Percentiles rank a stretch among this genome's conserved stretches.
These are phyloP conservation scores for Leptinotarsa peninsularis DNA, from an alignment of 2,888 invertebrate species.

Conservation along the genomic window DNA sequence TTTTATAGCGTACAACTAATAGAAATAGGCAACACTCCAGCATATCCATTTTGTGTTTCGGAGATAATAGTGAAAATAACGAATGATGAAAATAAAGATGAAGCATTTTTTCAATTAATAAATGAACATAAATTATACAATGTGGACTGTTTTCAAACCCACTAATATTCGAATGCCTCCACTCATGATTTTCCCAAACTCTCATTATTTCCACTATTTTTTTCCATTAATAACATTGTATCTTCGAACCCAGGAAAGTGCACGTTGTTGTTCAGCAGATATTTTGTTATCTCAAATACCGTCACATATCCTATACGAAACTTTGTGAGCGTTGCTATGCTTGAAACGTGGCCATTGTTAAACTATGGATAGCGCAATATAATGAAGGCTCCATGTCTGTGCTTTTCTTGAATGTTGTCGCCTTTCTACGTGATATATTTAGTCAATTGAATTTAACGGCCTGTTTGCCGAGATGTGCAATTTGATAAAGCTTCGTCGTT, in stretches of 20 bases:
- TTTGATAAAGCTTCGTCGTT: background rate
- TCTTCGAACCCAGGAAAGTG: background rate
- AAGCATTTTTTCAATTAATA: no score
- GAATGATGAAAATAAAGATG: no score
- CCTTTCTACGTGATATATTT: constrained; percentile 13
- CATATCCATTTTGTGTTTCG: no score
- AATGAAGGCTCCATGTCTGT: constrained; percentile 17
- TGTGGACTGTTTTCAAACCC: no score
- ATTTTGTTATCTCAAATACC: constrained; percentile 8
- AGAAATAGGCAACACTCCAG: no score
- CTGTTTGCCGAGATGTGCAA: constrained; percentile 9
- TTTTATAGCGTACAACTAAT: no score
- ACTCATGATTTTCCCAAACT: background rate
- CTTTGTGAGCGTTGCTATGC: background rate
- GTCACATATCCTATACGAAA: constrained; percentile 5
- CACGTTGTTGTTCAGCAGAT: background rate
- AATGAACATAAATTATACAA: no score
- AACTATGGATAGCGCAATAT: constrained; percentile 2
- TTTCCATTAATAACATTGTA: background rate
- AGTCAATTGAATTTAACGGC: constrained; percentile 5
- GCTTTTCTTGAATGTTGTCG: constrained; percentile 6
- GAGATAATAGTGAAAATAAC: no score
- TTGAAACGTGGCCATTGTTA: constrained; percentile 11
- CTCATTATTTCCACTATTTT: background rate
- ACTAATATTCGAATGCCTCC: background rate